These are phyloP conservation scores for Antrozous pallidus DNA, from an alignment of 2,797 vertebrate species.

Conservation along the genomic window DNA sequence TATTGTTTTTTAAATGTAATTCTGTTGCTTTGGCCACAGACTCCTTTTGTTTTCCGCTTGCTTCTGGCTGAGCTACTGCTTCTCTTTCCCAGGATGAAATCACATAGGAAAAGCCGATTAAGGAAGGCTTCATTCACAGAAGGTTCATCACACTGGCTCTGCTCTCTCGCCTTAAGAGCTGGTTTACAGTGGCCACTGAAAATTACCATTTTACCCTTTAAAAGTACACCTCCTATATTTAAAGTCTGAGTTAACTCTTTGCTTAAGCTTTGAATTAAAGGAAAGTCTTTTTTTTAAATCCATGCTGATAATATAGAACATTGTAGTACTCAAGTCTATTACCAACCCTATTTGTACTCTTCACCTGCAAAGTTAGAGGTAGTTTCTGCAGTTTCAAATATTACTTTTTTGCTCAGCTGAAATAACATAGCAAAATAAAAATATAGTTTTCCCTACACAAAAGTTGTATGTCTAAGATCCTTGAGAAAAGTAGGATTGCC, in stretches of 20 bases:
- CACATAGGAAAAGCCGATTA: slow-evolving; percentile 43
- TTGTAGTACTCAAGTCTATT: background rate
- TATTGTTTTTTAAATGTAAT: slow-evolving; percentile 29
- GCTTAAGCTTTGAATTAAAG: background rate
- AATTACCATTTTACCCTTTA: slow-evolving; percentile 13
- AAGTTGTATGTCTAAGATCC: background rate
- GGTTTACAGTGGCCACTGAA: background rate
- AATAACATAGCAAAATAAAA: background rate
- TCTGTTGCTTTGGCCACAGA: slow-evolving; percentile 60
- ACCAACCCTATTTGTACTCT: background rate
- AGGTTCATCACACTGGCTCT: background rate
- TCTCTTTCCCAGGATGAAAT: slow-evolving; percentile 51
- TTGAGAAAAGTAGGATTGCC: background rate
- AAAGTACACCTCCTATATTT: slow-evolving; percentile 3
- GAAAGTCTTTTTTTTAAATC: slow-evolving; percentile 9
- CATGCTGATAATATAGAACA: background rate
- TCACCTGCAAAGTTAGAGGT: background rate
- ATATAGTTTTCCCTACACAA: background rate
- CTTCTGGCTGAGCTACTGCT: slow-evolving; percentile 56
- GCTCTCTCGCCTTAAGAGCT: slow-evolving; percentile 11
- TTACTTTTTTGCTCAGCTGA: background rate
- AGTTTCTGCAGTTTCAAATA: background rate
- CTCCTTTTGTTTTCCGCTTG: slow-evolving; percentile 28
- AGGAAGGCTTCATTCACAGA: slow-evolving; percentile 28
- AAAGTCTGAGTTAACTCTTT: background rate